Conservation (phyloP, 2,113 vertebrate genomes). For the Odocoileus hemionus region DNA sequence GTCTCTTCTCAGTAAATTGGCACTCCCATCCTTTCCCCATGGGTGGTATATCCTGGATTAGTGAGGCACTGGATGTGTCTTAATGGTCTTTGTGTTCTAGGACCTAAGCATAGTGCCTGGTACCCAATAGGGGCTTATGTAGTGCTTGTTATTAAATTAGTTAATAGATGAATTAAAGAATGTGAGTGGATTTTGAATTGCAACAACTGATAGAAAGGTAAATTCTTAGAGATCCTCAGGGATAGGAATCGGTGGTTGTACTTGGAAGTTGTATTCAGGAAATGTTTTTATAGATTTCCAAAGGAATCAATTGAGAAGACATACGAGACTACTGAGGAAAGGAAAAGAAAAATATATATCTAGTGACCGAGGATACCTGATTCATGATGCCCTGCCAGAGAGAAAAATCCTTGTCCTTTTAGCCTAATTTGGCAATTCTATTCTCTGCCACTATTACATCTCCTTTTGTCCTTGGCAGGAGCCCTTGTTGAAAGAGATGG, state of each 20-base stretch:
- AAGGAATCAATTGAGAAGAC: background rate
- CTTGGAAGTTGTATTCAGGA: background rate
- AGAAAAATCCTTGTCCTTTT: background rate
- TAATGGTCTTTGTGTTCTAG: background rate
- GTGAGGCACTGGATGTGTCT: background rate
- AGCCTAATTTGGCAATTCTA: background rate
- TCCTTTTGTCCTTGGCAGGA: constrained; percentile 53
- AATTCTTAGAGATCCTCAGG: background rate
- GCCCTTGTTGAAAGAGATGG: constrained; percentile 35
- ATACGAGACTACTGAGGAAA: background rate
- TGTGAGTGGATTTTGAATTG: background rate
- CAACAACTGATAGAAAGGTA: background rate
- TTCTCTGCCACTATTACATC: background rate
- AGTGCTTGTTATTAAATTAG: background rate
- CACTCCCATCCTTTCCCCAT: background rate
- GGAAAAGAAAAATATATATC: background rate
- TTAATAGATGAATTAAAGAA: background rate
- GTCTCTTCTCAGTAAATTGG: background rate
- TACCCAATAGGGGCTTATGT: background rate
- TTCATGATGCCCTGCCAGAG: background rate
- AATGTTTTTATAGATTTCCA: background rate
- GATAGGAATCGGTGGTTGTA: background rate
- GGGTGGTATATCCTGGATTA: background rate
- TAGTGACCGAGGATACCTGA: background rate
- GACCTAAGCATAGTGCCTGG: background rate